Evolutionary conservation across 2,888 invertebrate genomes (phyloP), one percentile per base, ranked within the genome.

Genomic region (Piscicola geometra): DNA sequence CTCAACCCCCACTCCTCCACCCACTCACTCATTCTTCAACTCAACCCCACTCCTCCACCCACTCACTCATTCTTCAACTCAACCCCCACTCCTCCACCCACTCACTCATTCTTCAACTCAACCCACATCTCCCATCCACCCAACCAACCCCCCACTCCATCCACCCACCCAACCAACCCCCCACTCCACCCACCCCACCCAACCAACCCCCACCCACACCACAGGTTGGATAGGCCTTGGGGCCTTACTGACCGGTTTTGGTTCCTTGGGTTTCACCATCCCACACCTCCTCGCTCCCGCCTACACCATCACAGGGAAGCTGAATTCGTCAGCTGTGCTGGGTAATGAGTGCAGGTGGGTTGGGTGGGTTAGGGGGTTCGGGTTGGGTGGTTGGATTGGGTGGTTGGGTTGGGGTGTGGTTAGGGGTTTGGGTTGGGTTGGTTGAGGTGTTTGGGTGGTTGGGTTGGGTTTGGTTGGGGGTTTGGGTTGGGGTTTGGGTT

Each of bases 171-270:
- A n/a, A n/a, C n/a, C n/a, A n/a, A n/a, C n/a, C n/a, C n/a, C n/a
- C n/a, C n/a, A n/a, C n/a, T n/a, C n/a, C n/a, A n/a, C n/a, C n/a
- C n/a, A n/a, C n/a, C n/a, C n/a, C 92, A 56, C 50, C 9, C 50
- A 47, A 47, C 9, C 50, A 47, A 47, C 50, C 21, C 50, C 9
- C 50, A 47, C n/a, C n/a, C n/a, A n/a, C n/a, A n/a, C n/a, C 21
- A 25, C 60, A 56, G 60, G 75, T 32, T 95, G 94, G 94, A 94
- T 96, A 83, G 95, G 79, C 30, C 52, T 75, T 25, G 79, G 92
- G 82, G 92, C 93, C 75, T 90, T 94, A 75, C 91, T 94, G 83
- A 94, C 94, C 93, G 94, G 93, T 77, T 89, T 93, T 82, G 95
- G 95, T 0, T 93, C 94, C 60, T 88, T 95, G 83, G 90, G 94